These are phyloP conservation scores for Coelinius sp. DNA, from an alignment of 2,888 invertebrate species.

Conservation along the genomic window DNA sequence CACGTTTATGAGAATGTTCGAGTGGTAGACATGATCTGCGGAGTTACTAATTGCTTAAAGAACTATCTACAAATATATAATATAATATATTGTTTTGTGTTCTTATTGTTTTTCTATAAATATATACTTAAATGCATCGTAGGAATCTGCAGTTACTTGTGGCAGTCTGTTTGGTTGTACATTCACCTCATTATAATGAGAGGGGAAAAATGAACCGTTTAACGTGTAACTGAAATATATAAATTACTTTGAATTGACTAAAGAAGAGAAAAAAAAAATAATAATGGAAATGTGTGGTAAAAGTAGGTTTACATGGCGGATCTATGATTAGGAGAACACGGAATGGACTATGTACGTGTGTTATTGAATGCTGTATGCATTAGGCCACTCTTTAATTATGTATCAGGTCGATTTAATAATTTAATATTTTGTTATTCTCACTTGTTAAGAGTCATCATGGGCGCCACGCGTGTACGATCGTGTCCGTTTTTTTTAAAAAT, in stretches of 20 bases:
- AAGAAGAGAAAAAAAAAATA: too few relatives aligned
- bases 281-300: slow-evolving; percentile 12
- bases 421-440: slow-evolving; percentile 36
- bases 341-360: slow-evolving; percentile 33
- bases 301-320: slow-evolving; percentile 32
- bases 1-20: slow-evolving; percentile 29
- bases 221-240: slow-evolving; percentile 16
- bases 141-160: slow-evolving; percentile 66
- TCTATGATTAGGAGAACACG: slow-evolving; percentile 26
- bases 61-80: slow-evolving; percentile 29
- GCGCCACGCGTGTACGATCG: slow-evolving; percentile 66
- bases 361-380: slow-evolving; percentile 1
- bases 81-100: slow-evolving; percentile 4
- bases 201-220: slow-evolving; percentile 5
- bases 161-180: slow-evolving; percentile 60
- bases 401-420: slow-evolving; percentile 39
- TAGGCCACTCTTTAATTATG: not conserved
- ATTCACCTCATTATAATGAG: not conserved
- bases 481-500: slow-evolving; percentile 65
- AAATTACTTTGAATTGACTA: slow-evolving; percentile 32
- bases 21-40: slow-evolving; percentile 29
- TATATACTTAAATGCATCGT: slow-evolving; percentile 66
- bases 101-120: slow-evolving; percentile 45
- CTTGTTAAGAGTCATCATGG: slow-evolving; percentile 56
- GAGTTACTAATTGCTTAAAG: slow-evolving; percentile 31